Evolutionary conservation across 1,140 invertebrate species (phyloP), one percentile per base, ranked within the genome.

Genomic region (Gonatopus flavifemur): DNA sequence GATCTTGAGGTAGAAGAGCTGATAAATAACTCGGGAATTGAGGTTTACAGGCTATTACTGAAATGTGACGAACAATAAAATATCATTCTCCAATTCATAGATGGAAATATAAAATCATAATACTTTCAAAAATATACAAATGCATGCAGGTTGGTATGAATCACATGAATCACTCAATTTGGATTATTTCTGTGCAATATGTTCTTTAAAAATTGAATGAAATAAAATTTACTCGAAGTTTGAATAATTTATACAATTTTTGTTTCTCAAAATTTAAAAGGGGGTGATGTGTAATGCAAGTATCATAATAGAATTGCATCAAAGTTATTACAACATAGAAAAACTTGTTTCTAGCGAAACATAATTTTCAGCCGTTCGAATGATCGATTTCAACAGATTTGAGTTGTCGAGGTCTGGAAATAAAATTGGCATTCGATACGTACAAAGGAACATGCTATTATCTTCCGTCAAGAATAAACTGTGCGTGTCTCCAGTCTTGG

Each of bases 401-500:
- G 18, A 19, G n/a, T 28, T 3, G 15, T 19, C 20, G 28, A 16
- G 12, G 7, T 35, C 25, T 16, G 33, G 42, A 31, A 52, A 49
- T 53, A 45, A 45, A n/a, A n/a, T n/a, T n/a, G n/a, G n/a, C n/a
- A n/a, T n/a, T n/a, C n/a, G n/a, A n/a, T 60, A 81, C 84, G 84
- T 83, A 93, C 91, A 80, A 48, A 91, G 90, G 82, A 90, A 94
- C 52, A 91, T 86, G 65, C 85, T 87, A 53, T 88, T 88, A 59
- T 93, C 90, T 62, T 94, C 92, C 44, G 89, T 90, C 53, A 91
- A 87, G 74, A 96, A 96, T 32, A 96, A 80, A 74, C 87, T 93
- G 62, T 96, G 91, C 1, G 91, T 95, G 55, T 92, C 87, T 48
- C 90, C 90, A 15, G 94, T 98, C 80, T 96, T 96, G 3, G 94